These are phyloP conservation scores for Apis florea DNA, from an alignment of 1,140 invertebrate species.

Conservation along the genomic window DNA sequence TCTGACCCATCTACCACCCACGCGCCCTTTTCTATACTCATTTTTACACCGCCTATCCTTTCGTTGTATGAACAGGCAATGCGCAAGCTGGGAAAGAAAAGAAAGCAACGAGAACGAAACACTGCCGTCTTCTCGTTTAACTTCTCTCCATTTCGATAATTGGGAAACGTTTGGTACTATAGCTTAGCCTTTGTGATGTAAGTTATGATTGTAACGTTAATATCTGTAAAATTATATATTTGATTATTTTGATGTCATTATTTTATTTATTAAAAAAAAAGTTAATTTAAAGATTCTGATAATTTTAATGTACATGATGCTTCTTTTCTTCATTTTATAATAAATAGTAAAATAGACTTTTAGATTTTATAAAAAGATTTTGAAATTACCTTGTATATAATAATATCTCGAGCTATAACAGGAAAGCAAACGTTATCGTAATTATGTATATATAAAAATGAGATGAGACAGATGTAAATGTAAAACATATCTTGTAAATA, in stretches of 20 bases:
- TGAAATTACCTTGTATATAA: background rate
- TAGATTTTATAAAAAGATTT: background rate
- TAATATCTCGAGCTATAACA: background rate
- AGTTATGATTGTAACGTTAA: conserved; percentile 19
- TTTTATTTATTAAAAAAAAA: background rate
- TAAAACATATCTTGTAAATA: background rate
- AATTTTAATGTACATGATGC: background rate
- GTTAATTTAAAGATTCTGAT: background rate
- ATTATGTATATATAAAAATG: background rate
- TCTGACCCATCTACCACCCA: conserved; percentile 54
- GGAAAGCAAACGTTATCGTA: background rate
- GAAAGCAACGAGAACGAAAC: conserved; percentile 29
- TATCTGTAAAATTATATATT: background rate
- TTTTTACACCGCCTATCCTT: conserved; percentile 49
- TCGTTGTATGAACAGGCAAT: conserved; percentile 37
- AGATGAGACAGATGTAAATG: background rate
- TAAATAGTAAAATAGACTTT: background rate
- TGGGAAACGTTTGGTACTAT: conserved; percentile 35
- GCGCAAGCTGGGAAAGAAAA: conserved; percentile 9
- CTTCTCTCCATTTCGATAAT: conserved; percentile 53
- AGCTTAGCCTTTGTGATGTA: background rate
- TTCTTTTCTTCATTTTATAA: background rate
- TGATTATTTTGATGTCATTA: background rate
- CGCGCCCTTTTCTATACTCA: conserved; percentile 49
- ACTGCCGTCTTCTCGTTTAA: conserved; percentile 40